Conservation (phyloP, 2,888 invertebrate genomes). For the Luperina testacea region DNA sequence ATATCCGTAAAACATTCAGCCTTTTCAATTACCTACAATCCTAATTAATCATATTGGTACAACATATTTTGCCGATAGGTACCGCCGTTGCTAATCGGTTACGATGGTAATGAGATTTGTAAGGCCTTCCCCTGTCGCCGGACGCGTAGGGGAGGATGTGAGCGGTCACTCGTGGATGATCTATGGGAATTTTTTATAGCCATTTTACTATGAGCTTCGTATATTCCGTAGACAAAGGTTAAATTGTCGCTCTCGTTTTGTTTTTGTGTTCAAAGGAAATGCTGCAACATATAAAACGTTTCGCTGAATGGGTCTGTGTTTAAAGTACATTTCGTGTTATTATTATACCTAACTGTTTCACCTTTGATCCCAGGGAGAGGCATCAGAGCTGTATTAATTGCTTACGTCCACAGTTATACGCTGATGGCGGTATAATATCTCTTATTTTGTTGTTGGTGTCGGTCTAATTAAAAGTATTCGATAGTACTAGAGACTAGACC, state of each 20-base stretch:
- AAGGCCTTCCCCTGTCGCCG: conserved; percentile 75
- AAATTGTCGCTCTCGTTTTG: conserved; percentile 68
- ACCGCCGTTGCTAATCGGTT: conserved; percentile 66
- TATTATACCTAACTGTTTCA: conserved; percentile 23
- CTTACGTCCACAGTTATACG: conserved; percentile 15
- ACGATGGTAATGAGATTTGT: conserved; percentile 79
- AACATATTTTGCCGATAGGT: conserved; percentile 58
- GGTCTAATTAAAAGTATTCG: conserved; percentile 16
- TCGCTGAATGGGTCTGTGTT: conserved; percentile 28
- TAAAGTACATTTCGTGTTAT: conserved; percentile 40
- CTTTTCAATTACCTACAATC: conserved; percentile 29
- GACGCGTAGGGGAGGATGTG: conserved; percentile 56
- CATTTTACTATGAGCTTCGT: conserved; percentile 80
- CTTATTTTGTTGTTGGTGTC: conserved; percentile 16
- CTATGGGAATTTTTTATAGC: conserved; percentile 81
- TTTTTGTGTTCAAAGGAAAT: conserved; percentile 54
- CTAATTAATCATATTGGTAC: conserved; percentile 45
- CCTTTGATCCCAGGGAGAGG: conserved; percentile 38
- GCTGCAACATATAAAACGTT: conserved; percentile 51
- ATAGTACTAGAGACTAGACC: neutral
- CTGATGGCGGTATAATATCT: conserved; percentile 11
- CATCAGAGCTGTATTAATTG: conserved; percentile 37
- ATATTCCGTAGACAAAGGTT: conserved; percentile 74
- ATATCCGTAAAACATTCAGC: conserved; percentile 2
- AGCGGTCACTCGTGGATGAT: conserved; percentile 85